phyloP scores from a whole-genome alignment of 1,140 invertebrate species.

The Trichonephila clavata region DNA sequence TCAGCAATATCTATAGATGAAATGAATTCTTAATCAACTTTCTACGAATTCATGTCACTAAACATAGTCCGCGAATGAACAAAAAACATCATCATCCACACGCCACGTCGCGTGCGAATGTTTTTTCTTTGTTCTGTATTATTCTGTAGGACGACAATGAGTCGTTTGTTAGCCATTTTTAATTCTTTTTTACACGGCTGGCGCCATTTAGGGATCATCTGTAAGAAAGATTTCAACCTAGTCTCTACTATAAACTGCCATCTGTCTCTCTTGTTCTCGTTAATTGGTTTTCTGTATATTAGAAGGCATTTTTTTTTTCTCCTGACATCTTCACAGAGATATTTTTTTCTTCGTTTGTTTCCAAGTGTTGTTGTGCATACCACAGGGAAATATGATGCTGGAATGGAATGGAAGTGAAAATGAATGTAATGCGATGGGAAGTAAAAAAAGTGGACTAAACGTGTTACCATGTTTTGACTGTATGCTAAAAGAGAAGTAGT shows the following conservation, averaged over 20 bases:
- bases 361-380: neutral
- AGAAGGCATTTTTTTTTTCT: neutral
- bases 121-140: slow-evolving; percentile 19
- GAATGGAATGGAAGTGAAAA: neutral
- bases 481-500: no score
- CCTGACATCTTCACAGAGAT: neutral
- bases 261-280: slow-evolving; percentile 3
- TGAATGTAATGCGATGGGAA: neutral
- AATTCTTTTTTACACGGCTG: slow-evolving; percentile 47
- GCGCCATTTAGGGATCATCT: slow-evolving; percentile 24
- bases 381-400: neutral
- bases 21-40: slow-evolving; percentile 46
- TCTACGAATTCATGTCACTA: slow-evolving; percentile 42
- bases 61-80: slow-evolving; percentile 29
- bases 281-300: slow-evolving; percentile 14
- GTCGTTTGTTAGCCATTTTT: slow-evolving; percentile 51
- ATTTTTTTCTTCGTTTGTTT: neutral
- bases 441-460: neutral
- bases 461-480: neutral
- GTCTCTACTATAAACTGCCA: slow-evolving; percentile 2
- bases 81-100: slow-evolving; percentile 35
- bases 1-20: neutral
- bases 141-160: slow-evolving; percentile 42
- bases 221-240: neutral
- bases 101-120: slow-evolving; percentile 17